Base-by-base conservation (phyloP, 1,140 invertebrate genomes). In the Anthonomus grandis region DNA sequence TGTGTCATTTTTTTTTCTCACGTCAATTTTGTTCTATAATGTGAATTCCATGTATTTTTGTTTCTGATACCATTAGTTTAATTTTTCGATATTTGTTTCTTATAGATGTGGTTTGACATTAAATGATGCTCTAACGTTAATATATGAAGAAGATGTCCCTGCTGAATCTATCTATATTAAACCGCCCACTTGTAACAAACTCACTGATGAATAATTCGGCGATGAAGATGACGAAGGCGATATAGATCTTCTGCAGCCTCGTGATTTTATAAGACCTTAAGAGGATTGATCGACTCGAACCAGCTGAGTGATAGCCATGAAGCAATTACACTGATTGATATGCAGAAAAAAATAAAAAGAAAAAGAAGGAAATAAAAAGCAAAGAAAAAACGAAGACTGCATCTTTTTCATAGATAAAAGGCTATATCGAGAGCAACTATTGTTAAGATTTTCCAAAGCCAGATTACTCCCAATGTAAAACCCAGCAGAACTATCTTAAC, bases 211-310 rank as follows among this genome's bases (percentile, higher is more conserved):
- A 22, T 9, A 46, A 19, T 46, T 17, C 24, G 48, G 48, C 9
- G 48, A 50, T 37, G 48, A 50, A 21, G 48, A 50, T 50, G 34
- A 5, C n/a, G 48, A 50, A 21, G 48, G 48, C 3, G 48, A 50
- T 25, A 19, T 47, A 25, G 31, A 47, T 36, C 48, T 37, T 50
- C 19, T 37, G n/a, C 48, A 27, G 25, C 9, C 31, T 38, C 12
- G 48, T n/a, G 31, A 50, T 37, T 21, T 50, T 17, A 9, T 22
- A n/a, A 15, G 31, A 41, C 38, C 6, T 9, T 41, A 19, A 41
- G 13, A 41, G 5, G 13, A 41, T 41, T 5, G 18, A 41, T 41
- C 38, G 38, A 13, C 38, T 41, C n/a, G 38, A 8, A 15, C 15
- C 38, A 41, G 15, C 38, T 41, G 15, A 41, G 13, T 6, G 5